phyloP scores from a whole-genome alignment of 2,888 invertebrate species.

The Melanostoma mellinum region DNA sequence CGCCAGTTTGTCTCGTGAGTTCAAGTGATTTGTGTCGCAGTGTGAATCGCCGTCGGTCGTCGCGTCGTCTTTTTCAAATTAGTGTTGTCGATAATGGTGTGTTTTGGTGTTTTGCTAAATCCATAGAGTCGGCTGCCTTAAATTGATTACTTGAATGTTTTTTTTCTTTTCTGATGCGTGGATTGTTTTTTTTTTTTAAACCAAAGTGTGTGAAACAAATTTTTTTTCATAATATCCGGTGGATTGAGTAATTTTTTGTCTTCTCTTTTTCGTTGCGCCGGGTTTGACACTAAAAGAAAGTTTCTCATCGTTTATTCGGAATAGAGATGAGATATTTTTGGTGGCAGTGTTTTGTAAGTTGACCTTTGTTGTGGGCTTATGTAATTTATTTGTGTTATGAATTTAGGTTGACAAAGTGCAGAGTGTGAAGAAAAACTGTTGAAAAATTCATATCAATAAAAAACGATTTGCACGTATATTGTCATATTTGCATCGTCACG shows the following conservation, averaged over 20 bases:
- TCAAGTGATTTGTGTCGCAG: conserved; percentile 52
- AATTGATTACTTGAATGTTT: conserved; percentile 24
- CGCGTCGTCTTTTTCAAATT: neutral
- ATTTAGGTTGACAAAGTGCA: neutral
- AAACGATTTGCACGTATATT: no score
- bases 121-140: conserved; percentile 13
- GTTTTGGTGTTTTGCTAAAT: conserved; percentile 45
- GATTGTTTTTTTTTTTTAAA: neutral
- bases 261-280: conserved; percentile 7
- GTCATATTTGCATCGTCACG: no score
- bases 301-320: conserved; percentile 14
- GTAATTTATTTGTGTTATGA: conserved; percentile 16
- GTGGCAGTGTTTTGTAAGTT: conserved; percentile 54
- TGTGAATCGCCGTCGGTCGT: conserved; percentile 18
- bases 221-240: conserved; percentile 22
- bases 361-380: conserved; percentile 42
- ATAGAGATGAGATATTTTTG: conserved; percentile 34
- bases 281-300: conserved; percentile 19
- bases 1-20: conserved; percentile 67
- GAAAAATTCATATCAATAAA: neutral
- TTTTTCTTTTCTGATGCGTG: neutral
- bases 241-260: conserved; percentile 23
- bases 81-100: neutral
- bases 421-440: neutral
- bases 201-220: conserved; percentile 15